These are phyloP conservation scores for Sarcoramphus papa DNA, from an alignment of 2,797 vertebrate genomes.

Conservation along the genomic window DNA sequence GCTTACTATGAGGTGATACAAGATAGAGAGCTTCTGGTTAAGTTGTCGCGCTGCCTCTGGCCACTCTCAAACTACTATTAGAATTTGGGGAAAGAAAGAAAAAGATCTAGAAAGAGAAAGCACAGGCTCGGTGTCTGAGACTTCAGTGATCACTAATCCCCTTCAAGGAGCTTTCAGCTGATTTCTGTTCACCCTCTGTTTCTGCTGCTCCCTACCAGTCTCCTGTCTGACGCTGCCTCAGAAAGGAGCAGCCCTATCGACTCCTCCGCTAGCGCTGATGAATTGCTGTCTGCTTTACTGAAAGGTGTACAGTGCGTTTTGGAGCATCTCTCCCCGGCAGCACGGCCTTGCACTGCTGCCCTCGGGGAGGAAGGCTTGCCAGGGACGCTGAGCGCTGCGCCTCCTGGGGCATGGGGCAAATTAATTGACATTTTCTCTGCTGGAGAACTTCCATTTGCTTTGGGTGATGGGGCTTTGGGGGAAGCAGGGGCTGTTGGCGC, in stretches of 20 bases:
- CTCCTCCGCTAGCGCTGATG: not conserved
- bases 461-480: not conserved
- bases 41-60: not conserved
- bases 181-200: not conserved
- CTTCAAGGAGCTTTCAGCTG: not conserved
- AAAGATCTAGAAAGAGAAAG: not conserved
- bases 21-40: not conserved
- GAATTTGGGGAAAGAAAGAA: not conserved
- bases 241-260: not conserved
- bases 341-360: not conserved
- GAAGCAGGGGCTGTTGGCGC: not conserved
- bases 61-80: too few species aligned
- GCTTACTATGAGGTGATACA: too few species aligned
- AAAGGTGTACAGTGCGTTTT: accelerated
- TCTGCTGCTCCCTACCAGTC: not conserved
- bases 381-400: accelerated
- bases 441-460: not conserved
- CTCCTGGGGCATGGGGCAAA: not conserved
- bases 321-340: not conserved
- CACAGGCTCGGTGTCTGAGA: not conserved
- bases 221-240: not conserved
- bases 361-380: not conserved
- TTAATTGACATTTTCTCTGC: not conserved
- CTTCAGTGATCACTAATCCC: not conserved
- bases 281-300: too few species aligned